Evolutionary conservation across 2,888 invertebrate species (phyloP).

Genomic region (Caenorhabditis wallacei): DNA sequence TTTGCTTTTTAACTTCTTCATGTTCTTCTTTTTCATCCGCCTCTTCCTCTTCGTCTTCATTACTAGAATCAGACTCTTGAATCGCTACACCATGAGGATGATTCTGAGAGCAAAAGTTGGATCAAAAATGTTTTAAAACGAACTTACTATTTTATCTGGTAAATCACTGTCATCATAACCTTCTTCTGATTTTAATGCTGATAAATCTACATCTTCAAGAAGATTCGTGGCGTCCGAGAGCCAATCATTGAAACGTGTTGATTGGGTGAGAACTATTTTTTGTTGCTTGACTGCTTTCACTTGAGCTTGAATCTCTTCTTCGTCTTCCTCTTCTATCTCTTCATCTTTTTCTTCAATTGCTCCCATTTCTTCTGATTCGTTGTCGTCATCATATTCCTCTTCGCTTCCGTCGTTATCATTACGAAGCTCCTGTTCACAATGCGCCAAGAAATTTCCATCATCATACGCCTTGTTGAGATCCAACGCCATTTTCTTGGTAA

Average conservation of each 20-base stretch:
- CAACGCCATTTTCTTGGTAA: conserved; percentile 87
- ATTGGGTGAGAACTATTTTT: conserved; percentile 69
- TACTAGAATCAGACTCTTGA: conserved; percentile 15
- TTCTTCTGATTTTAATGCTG: conserved; percentile 43
- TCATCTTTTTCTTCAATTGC: conserved; percentile 54
- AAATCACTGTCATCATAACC: conserved; percentile 63
- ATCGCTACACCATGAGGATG: conserved; percentile 5
- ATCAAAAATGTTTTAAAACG: background rate
- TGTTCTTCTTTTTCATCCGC: conserved; percentile 46
- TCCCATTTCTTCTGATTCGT: conserved; percentile 49
- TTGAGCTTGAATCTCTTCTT: conserved; percentile 51
- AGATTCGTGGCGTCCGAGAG: conserved; percentile 74
- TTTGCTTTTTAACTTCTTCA: conserved; percentile 55
- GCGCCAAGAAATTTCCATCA: conserved; percentile 79
- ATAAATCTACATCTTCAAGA: conserved; percentile 66
- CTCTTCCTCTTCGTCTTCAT: conserved; percentile 32
- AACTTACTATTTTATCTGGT: conserved; percentile 47
- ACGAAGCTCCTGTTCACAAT: conserved; percentile 71
- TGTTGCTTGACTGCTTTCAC: conserved; percentile 44
- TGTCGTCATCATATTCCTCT: conserved; percentile 45
- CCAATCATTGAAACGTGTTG: conserved; percentile 79
- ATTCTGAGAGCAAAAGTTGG: conserved; percentile 18
- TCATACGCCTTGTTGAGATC: conserved; percentile 82
- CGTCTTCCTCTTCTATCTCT: conserved; percentile 58
- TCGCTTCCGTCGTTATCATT: conserved; percentile 63